Evolutionary conservation across 2,113 vertebrate species (phyloP).

Genomic region (Progne subis): DNA sequence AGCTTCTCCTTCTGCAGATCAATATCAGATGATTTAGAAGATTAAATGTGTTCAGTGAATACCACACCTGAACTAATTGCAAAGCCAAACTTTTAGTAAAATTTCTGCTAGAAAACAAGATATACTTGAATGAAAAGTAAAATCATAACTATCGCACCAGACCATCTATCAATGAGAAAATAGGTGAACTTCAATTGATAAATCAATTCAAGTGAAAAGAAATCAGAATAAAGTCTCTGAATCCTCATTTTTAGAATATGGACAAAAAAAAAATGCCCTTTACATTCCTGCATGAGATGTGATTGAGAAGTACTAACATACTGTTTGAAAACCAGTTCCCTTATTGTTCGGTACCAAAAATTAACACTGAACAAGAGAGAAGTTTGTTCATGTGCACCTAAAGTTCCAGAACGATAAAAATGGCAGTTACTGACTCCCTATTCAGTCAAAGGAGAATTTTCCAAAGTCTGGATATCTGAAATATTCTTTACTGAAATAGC

Average conservation of each 20-base stretch:
- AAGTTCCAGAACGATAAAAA: not conserved
- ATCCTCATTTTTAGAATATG: not conserved
- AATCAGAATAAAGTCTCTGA: not conserved
- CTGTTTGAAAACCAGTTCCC: not conserved
- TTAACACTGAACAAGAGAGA: not conserved
- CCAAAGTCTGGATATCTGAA: too few species aligned
- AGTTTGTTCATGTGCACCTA: not conserved
- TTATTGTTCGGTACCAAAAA: not conserved
- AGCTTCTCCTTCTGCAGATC: slow-evolving; percentile 47
- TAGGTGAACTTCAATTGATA: not conserved
- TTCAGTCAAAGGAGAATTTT: not conserved
- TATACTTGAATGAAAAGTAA: slow-evolving; percentile 3
- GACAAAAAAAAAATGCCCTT: not conserved
- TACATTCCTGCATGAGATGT: not conserved
- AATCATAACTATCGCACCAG: not conserved
- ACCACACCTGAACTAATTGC: slow-evolving; percentile 11
- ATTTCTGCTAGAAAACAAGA: slow-evolving; percentile 1
- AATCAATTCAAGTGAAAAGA: not conserved
- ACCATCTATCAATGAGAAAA: not conserved
- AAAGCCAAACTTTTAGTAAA: slow-evolving; percentile 21
- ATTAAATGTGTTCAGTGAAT: slow-evolving; percentile 13
- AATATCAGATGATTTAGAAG: slow-evolving; percentile 61
- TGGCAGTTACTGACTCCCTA: not conserved
- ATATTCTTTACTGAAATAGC: too few species aligned
- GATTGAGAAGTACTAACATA: not conserved